Evolutionary conservation across 2,797 vertebrate genomes (phyloP), one percentile per base, ranked within the genome.

Genomic region (Cirrhinus mrigala): DNA sequence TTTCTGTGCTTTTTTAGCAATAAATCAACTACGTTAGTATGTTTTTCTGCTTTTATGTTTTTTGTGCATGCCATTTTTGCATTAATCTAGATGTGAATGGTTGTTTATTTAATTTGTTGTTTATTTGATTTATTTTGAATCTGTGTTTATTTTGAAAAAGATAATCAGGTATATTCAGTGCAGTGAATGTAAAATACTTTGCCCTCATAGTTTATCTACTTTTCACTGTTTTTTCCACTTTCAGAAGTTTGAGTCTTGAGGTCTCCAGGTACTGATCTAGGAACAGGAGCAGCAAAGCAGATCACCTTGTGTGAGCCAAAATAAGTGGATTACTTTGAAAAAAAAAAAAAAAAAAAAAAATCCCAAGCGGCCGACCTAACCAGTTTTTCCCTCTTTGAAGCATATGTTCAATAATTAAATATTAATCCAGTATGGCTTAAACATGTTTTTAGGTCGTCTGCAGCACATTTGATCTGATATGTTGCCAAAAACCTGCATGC

Each of bases 401-500:
- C 83, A 82, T 85, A 77, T 86, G 82, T 83, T 86, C 60, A 74
- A 58, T 90, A 91, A 91, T 90, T 18, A 91, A 93, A 92, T 89
- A 90, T 92, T 87, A 90, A 92, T 91, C 84, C 78, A 81, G 58
- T 62, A 80, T 70, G 69, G 44, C 48, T 88, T 33, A 27, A 81
- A 79, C 76, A 37, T 70, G 83, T 82, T 88, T 89, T 90, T 85
- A 79, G 79, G 89, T 91, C 85, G 33, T 68, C 37, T 82, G 22
- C 40, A n/a, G 37, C 66, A 73, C 71, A 82, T 85, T 33, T 52
- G 27, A 79, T 86, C 64, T 69, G 40, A 90, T 79, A 83, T 44
- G 80, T 91, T 92, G 90, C 89, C 85, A 89, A 68, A 88, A 92
- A 91, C 92, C 91, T 91, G 91, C 88, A 46, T 85, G 27, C n/a